Percentiles rank a stretch among this genome's conserved stretches.
These are phyloP conservation scores for Actenoides lindsayi DNA, from an alignment of 2,113 vertebrate genomes.

Conservation along the genomic window DNA sequence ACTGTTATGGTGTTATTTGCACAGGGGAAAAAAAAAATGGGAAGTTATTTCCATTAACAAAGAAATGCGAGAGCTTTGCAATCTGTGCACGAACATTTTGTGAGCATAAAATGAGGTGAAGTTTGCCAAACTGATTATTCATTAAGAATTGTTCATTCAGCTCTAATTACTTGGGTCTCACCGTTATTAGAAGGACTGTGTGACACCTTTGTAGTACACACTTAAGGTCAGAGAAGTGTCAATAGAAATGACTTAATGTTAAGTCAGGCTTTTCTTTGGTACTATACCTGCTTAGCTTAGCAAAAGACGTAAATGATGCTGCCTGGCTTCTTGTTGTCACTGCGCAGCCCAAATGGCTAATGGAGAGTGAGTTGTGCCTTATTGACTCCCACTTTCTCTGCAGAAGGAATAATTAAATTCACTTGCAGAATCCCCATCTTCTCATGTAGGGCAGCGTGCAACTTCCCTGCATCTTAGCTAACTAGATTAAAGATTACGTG, in stretches of 20 bases:
- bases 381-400: neutral
- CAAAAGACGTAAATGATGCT: neutral
- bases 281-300: neutral
- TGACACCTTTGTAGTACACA: neutral
- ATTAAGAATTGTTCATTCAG: slow-evolving; percentile 31
- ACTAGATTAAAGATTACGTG: slow-evolving; percentile 11
- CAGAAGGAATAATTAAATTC: slow-evolving; percentile 24
- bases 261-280: neutral
- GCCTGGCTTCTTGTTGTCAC: neutral
- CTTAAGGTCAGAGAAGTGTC: slow-evolving; percentile 7
- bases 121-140: slow-evolving; percentile 12
- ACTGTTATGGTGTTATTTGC: neutral
- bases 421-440: slow-evolving; percentile 3
- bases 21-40: neutral
- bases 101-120: neutral
- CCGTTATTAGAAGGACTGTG: neutral
- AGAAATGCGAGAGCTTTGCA: neutral
- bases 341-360: neutral
- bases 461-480: neutral
- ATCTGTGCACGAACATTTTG: neutral
- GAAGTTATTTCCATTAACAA: neutral
- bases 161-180: slow-evolving; percentile 26
- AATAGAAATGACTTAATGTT: neutral
- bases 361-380: neutral
- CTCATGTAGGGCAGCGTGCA: neutral